Conservation (phyloP, 2,113 vertebrate species). For the Trochalopteron elliotii region DNA sequence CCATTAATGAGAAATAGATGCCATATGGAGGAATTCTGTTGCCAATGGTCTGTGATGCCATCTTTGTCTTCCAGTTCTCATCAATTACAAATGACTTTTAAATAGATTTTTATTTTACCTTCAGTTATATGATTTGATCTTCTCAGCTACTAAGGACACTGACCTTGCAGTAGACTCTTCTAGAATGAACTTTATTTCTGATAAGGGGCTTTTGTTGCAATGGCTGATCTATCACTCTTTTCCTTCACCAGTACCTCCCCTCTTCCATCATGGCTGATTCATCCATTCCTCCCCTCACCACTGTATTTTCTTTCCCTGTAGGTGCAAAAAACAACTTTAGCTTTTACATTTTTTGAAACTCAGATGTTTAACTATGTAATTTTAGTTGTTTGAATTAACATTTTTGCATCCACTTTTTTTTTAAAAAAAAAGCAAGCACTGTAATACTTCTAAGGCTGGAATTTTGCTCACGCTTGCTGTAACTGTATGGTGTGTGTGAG, state of each 20-base stretch:
- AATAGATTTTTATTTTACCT: constrained; percentile 19
- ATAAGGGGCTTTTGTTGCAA: background rate
- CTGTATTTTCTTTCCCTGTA: background rate
- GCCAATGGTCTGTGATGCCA: constrained; percentile 13
- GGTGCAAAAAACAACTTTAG: background rate
- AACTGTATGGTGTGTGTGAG: background rate
- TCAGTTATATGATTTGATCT: background rate
- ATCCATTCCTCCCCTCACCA: background rate
- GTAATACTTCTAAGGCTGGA: background rate
- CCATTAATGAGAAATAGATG: constrained; percentile 55
- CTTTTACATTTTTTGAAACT: background rate
- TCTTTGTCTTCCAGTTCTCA: constrained; percentile 30
- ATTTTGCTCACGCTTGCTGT: background rate
- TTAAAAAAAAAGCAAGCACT: background rate
- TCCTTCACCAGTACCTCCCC: background rate
- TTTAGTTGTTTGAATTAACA: background rate
- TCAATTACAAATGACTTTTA: background rate
- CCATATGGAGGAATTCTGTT: constrained; percentile 61
- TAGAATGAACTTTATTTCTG: background rate
- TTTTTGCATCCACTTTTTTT: background rate
- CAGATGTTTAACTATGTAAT: background rate
- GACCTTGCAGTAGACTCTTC: background rate
- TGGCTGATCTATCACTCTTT: background rate
- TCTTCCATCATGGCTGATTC: background rate
- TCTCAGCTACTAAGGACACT: background rate